phyloP scores from a whole-genome alignment of 2,113 vertebrate genomes.

The Cynoglossus semilaevis region DNA sequence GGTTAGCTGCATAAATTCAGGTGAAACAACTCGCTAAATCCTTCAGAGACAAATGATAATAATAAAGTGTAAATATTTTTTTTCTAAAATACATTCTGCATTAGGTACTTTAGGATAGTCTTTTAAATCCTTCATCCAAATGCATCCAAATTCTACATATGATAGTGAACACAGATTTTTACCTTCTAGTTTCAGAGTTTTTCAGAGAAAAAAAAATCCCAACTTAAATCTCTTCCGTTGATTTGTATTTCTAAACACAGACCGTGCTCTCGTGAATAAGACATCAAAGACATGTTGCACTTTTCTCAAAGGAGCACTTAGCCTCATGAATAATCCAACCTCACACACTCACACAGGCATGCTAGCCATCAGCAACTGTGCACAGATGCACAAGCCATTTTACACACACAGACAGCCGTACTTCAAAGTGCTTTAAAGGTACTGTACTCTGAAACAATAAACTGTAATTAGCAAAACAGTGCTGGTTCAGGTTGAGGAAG shows the following conservation, averaged over 20 bases:
- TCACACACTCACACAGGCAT: constrained; percentile 34
- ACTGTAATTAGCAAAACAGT: no score
- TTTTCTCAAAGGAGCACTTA: constrained; percentile 61
- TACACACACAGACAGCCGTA: neutral
- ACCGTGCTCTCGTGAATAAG: constrained; percentile 54
- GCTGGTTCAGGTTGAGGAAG: no score
- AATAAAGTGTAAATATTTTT: no score
- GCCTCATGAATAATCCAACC: constrained; percentile 66
- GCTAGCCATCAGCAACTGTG: neutral
- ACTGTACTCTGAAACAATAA: no score
- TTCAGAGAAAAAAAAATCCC: neutral
- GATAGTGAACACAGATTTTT: neutral
- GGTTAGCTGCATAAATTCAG: no score
- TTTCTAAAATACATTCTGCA: no score
- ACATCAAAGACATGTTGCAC: constrained; percentile 51
- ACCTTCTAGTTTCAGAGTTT: constrained; percentile 15
- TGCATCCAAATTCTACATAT: neutral
- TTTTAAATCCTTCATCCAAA: neutral
- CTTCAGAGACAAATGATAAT: no score
- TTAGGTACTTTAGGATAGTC: no score
- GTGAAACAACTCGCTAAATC: no score
- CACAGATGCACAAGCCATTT: neutral
- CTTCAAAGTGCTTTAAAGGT: constrained; percentile 36
- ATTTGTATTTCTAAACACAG: constrained; percentile 52
- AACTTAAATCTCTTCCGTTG: constrained; percentile 26